Conservation (phyloP, 2,113 vertebrate genomes). For the Mesocricetus auratus region DNA sequence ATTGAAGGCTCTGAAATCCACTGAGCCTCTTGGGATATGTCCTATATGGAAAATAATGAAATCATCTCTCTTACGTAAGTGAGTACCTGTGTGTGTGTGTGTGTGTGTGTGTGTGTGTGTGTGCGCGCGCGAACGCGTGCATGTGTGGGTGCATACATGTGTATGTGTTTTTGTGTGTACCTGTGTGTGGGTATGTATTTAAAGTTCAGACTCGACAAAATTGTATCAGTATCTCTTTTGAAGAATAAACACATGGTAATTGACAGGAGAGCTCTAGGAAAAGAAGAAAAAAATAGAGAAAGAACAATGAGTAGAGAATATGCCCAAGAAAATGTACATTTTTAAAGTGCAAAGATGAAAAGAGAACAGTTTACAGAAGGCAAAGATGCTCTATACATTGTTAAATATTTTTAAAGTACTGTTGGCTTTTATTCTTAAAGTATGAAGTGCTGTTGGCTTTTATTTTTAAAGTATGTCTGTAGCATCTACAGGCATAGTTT, state of each 20-base stretch:
- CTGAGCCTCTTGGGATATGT: background rate
- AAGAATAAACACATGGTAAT: background rate
- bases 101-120: background rate
- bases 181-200: background rate
- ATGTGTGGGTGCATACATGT: background rate
- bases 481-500: background rate
- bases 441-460: too few species aligned
- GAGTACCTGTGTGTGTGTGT: too few species aligned
- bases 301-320: background rate
- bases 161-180: background rate
- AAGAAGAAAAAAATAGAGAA: background rate
- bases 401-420: background rate
- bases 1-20: background rate
- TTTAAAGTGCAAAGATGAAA: conserved; percentile 19
- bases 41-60: background rate
- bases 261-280: background rate
- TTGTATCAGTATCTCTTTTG: background rate
- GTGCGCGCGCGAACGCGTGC: background rate
- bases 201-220: background rate
- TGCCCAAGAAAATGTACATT: background rate
- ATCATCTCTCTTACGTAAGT: background rate
- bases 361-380: background rate
- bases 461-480: background rate
- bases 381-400: background rate
- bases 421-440: conserved; percentile 13